Base-by-base conservation (phyloP, 2,113 vertebrate genomes). In the Ophiodon elongatus region DNA sequence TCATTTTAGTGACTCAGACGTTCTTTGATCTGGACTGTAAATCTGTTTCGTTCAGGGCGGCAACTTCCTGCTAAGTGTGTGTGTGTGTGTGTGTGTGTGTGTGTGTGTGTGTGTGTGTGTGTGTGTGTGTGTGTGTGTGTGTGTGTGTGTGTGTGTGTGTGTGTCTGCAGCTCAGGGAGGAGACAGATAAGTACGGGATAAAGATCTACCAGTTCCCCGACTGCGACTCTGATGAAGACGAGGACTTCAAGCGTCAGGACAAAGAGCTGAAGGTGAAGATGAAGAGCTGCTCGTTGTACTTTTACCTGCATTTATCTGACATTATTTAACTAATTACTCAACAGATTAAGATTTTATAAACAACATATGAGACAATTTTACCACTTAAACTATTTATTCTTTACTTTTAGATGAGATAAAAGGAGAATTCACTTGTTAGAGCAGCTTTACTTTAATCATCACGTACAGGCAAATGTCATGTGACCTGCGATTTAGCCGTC, bases 181-280 rank as follows among this genome's bases (percentile, higher is more conserved):
- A 95, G 78, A 94, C 93, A 4, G 94, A 94, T 56, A 91, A 86
- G 41, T 89, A 79, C 2, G 93, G 90, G 39, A 93, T 95, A 65
- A 95, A 95, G 88, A 87, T 94, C 75, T 95, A 95, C 74, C 94
- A 94, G 92, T 95, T 94, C 52, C 92, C 92, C 0, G 94, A 93
- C 81, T 94, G 93, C 4, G 94, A 95, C 77, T 93, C 92, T 0
- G 94, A 95, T 8, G 93, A 94, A n/a, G 94, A 95, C 8, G 94
- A 94, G n/a, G 94, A 94, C 59, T 83, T 94, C 72, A 94, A 94
- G 29, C 88, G 88, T 23, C 90, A 92, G 25, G 94, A 95, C 37
- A 89, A 86, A 89, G 94, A 94, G 70, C 90, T 95, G 78, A 94
- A 95, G 92, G 94, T 94, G 19, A 77, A 11, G n/a, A n/a, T 94